Evolutionary conservation across 2,888 invertebrate species (phyloP).

Genomic region (Cynaeus angustus): DNA sequence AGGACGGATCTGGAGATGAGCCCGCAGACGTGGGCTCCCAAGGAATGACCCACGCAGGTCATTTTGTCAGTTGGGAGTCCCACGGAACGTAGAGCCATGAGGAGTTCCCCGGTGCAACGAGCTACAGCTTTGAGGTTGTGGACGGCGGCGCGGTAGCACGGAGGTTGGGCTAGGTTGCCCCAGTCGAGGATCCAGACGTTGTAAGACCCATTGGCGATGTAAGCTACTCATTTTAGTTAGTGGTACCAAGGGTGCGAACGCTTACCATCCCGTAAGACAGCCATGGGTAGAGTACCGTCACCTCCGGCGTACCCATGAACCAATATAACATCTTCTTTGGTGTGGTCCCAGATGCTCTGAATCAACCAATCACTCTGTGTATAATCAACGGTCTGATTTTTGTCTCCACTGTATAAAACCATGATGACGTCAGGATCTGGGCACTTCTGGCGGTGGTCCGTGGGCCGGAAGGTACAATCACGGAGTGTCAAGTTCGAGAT

Average conservation of each 20-base stretch:
- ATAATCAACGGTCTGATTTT: slow-evolving; percentile 73
- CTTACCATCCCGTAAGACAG: slow-evolving; percentile 82
- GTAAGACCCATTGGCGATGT: slow-evolving; percentile 82
- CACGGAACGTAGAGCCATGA: slow-evolving; percentile 77
- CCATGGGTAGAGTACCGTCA: slow-evolving; percentile 82
- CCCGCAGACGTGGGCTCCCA: slow-evolving; percentile 84
- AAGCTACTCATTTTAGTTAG: slow-evolving; percentile 73
- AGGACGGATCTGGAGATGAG: slow-evolving; percentile 82
- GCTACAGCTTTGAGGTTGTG: slow-evolving; percentile 84
- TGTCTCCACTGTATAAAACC: slow-evolving; percentile 78
- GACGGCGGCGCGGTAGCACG: slow-evolving; percentile 81
- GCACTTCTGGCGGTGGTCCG: slow-evolving; percentile 78
- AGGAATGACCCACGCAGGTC: slow-evolving; percentile 85
- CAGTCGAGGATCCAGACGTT: slow-evolving; percentile 87
- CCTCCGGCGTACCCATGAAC: slow-evolving; percentile 88
- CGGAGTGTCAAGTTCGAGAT: slow-evolving; percentile 78
- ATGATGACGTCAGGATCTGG: slow-evolving; percentile 82
- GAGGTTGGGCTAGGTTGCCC: slow-evolving; percentile 81
- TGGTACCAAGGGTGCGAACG: background rate
- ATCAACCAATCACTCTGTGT: slow-evolving; percentile 82
- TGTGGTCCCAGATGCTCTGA: slow-evolving; percentile 80
- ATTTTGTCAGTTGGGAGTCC: slow-evolving; percentile 79
- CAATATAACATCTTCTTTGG: slow-evolving; percentile 81
- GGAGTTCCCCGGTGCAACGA: slow-evolving; percentile 79
- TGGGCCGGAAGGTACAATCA: slow-evolving; percentile 77